Evolutionary conservation across 2,113 vertebrate species (phyloP).

Genomic region (Ammodytes marinus): DNA sequence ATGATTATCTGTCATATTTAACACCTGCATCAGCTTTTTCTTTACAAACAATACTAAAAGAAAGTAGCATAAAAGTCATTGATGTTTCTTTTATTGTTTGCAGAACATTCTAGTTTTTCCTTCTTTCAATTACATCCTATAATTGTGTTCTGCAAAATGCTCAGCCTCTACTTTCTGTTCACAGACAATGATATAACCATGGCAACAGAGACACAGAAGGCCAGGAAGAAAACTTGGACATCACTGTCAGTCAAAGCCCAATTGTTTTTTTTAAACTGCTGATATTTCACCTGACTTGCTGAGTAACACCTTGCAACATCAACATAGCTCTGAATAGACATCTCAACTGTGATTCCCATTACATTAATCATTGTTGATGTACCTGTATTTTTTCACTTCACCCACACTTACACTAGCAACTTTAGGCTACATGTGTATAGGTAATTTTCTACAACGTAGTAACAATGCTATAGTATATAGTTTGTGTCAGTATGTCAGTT

Average conservation of each 20-base stretch:
- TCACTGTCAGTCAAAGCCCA: conserved; percentile 61
- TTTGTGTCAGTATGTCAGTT: conserved; percentile 43
- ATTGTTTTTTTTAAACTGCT: conserved; percentile 38
- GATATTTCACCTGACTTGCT: conserved; percentile 40
- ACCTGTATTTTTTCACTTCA: neutral
- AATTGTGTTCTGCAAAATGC: conserved; percentile 59
- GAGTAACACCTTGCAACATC: conserved; percentile 42
- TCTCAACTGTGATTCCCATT: neutral
- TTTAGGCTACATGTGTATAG: neutral
- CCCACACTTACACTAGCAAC: neutral
- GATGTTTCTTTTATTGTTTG: conserved; percentile 24
- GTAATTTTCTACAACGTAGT: neutral
- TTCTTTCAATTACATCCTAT: conserved; percentile 55
- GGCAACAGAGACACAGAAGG: conserved; percentile 75
- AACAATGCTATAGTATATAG: neutral
- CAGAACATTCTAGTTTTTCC: conserved; percentile 45
- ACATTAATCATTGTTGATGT: conserved; percentile 7
- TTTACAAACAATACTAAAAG: conserved; percentile 15
- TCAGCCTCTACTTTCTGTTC: conserved; percentile 64
- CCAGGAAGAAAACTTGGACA: conserved; percentile 60
- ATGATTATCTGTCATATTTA: conserved; percentile 30
- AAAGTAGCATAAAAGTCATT: conserved; percentile 7
- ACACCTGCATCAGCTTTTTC: conserved; percentile 18
- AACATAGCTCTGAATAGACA: conserved; percentile 2
- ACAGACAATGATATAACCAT: conserved; percentile 78